phyloP scores from a whole-genome alignment of 2,888 invertebrate genomes.

The Neoitamus cyanurus region DNA sequence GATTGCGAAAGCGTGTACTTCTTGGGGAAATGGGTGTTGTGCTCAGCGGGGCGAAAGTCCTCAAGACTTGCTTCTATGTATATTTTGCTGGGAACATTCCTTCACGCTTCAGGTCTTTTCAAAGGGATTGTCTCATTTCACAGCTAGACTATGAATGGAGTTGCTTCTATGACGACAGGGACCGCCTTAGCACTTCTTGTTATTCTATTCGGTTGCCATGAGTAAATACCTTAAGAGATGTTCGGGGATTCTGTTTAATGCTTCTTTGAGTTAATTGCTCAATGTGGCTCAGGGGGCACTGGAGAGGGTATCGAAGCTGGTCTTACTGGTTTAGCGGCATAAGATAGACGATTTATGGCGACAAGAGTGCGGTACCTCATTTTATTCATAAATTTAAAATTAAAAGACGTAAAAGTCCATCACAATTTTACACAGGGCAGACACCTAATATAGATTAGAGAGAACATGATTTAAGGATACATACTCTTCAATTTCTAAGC shows the following conservation, averaged over 20 bases:
- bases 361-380: no score
- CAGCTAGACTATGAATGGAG: not conserved
- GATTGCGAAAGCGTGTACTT: not conserved
- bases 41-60: not conserved
- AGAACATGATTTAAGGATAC: no score
- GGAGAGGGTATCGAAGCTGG: not conserved
- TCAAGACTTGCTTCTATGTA: not conserved
- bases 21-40: not conserved
- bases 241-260: not conserved
- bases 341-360: no score
- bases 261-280: not conserved
- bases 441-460: no score
- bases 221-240: not conserved
- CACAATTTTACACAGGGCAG: no score
- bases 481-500: no score
- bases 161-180: not conserved
- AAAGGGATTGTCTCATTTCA: not conserved
- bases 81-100: not conserved
- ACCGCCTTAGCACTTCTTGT: not conserved
- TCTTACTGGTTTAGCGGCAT: not conserved
- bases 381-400: no score
- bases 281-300: not conserved
- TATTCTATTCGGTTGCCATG: not conserved
- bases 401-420: no score
- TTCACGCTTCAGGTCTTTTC: not conserved